Percentiles rank a stretch among this genome's conserved stretches.
These are phyloP conservation scores for Alcis repandata DNA, from an alignment of 2,888 invertebrate species.

Conservation along the genomic window DNA sequence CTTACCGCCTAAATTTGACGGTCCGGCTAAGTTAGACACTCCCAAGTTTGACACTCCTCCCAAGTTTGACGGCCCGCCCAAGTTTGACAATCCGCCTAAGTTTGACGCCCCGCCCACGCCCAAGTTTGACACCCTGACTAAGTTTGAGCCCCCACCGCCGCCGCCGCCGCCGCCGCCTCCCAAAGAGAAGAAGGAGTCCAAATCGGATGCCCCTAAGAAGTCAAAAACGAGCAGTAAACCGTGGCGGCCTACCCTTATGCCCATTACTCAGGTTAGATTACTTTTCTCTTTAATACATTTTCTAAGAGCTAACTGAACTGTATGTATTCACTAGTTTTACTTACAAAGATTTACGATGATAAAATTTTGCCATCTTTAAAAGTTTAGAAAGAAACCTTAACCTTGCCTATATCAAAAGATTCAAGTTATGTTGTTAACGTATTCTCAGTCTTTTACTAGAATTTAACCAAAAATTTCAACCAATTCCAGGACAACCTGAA, in stretches of 20 bases:
- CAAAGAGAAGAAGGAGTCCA: conserved; percentile 72
- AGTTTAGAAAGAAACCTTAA: too few relatives aligned
- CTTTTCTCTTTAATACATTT: neutral
- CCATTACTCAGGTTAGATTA: conserved; percentile 84
- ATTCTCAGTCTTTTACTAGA: neutral
- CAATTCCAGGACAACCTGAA: conserved; percentile 75
- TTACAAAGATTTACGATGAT: too few relatives aligned
- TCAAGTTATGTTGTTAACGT: too few relatives aligned
- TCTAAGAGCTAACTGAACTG: too few relatives aligned
- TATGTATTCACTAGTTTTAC: too few relatives aligned
- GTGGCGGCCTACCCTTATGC: conserved; percentile 91
- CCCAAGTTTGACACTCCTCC: conserved; percentile 53
- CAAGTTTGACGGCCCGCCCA: conserved; percentile 11
- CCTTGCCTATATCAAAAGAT: too few relatives aligned
- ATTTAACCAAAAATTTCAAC: neutral
- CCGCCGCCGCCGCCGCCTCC: conserved; percentile 8
- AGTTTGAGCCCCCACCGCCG: conserved; percentile 52
- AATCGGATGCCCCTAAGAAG: conserved; percentile 73
- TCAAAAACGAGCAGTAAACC: conserved; percentile 87
- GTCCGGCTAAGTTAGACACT: conserved; percentile 20
- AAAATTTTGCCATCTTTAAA: too few relatives aligned
- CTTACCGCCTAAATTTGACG: conserved; percentile 54
- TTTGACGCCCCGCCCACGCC: conserved; percentile 6
- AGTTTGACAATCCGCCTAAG: conserved; percentile 29
- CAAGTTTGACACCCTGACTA: conserved; percentile 15